Conservation (phyloP, 2,797 vertebrate genomes). For the Acrocephalus scirpaceus region DNA sequence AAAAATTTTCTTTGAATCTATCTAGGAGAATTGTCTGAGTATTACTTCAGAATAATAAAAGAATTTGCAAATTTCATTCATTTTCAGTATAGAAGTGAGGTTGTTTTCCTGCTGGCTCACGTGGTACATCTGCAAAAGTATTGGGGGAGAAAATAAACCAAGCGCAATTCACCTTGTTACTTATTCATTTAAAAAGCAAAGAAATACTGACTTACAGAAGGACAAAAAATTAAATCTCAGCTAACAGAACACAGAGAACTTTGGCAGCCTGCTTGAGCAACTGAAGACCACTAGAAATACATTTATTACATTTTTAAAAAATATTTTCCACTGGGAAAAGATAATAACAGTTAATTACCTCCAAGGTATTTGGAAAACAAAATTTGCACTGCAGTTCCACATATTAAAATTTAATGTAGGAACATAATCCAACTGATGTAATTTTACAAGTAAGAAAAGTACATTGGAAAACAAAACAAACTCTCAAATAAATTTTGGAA, state of each 20-base stretch:
- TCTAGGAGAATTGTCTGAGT: not conserved
- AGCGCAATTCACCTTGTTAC: not conserved
- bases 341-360: not conserved
- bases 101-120: not conserved
- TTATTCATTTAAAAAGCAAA: not conserved
- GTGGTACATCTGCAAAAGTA: not conserved
- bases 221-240: not conserved
- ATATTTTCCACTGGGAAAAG: not conserved
- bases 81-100: not conserved
- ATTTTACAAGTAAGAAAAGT: not conserved
- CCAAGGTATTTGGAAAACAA: not conserved
- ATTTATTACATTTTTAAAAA: not conserved
- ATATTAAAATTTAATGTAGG: not conserved
- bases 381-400: not conserved
- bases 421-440: not conserved
- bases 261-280: not conserved
- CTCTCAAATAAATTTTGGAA: not conserved
- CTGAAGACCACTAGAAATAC: not conserved
- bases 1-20: not conserved
- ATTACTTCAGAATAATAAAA: not conserved
- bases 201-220: not conserved
- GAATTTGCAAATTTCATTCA: not conserved
- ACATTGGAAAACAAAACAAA: not conserved
- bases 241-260: not conserved
- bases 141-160: not conserved